Evolutionary conservation across 1,140 invertebrate species (phyloP), one percentile per base, ranked within the genome.

Genomic region (Manduca sexta): DNA sequence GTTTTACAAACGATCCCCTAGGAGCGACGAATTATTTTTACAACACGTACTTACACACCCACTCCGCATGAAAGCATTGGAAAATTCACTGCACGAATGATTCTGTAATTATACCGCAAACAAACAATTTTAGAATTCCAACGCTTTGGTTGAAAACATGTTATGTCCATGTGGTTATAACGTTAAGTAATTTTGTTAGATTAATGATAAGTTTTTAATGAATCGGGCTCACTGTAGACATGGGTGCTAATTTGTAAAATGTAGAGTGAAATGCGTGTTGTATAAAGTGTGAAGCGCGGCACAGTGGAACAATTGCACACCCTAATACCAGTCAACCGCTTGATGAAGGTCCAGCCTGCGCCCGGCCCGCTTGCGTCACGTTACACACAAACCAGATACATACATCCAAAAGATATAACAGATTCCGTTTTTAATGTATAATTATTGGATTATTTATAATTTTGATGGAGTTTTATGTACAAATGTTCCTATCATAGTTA

Each of bases 1-100:
- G 82, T 83, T 85, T 85, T 80, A 85, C 79, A 83, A 83, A 85
- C 82, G 82, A 85, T 85, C 82, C 75, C 74, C 30, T 69, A 69
- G 64, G 69, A 83, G 67, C 77, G 71, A 72, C 74, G 79, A 84
- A 84, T 84, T 83, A 83, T 84, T 84, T 84, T 84, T 84, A 80
- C 79, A 72, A 77, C 74, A 83, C 77, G 77, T 76, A 79, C 70
- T 63, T 64, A 59, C 56, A 52, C 60, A 62, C 65, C 52, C 56
- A 52, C 60, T 61, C 64, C 50, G 55, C 67, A 65, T 66, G 70
- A 69, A 76, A 80, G 79, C 76, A 81, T 74, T 54, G 70, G 69
- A 47, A 71, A 71, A 74, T 77, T 79, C 66, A 51, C 69, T 72
- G 67, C 71, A 70, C 71, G 65, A 76, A 67, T 71, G 73, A 78